Base-by-base conservation (phyloP, 1,140 invertebrate genomes). In the Drosophila sturtevanti region DNA sequence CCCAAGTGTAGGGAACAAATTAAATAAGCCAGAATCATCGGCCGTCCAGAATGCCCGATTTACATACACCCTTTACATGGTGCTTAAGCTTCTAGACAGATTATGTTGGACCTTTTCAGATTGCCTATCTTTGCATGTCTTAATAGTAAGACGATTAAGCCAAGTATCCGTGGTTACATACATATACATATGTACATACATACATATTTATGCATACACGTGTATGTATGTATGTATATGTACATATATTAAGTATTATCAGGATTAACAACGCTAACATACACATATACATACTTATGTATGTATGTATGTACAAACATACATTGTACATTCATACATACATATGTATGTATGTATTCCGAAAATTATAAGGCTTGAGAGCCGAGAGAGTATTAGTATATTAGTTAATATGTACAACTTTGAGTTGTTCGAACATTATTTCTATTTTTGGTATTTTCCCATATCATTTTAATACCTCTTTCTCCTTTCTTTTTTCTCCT, bases 381-480 rank as follows among this genome's bases (percentile, higher is more conserved):
- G 21, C 1, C 1, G 41, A 21, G 10, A 48, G 41, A 21, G 41
- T 18, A 48, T 48, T 48, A 4, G 1, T 18, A 44, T 16, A 14
- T 44, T 10, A 1, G 1, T 44, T 16, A 16, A 9, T 9, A 21
- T 21, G 1, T 21, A 3, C 11, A 11, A 5, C 10, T 6, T 31
- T 48, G n/a, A n/a, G 18, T 22, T 54, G 41, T 51, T 48, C 31
- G 2, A 58, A 58, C 18, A 48, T 48, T 48, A 37, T 35, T 4
- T 58, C 22, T 51, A 51, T 52, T 37, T 71, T 44, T 72, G 56
- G 6, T 18, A 12, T 24, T 18, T 63, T 54, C 41, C 59, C 14
- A 44, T 66, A 71, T 66, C 63, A 55, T 74, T 74, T 74, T 74
- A 73, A 60, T 66, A 63, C 56, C 62, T 48, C 54, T 2, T 24